Conservation (phyloP, 1,140 invertebrate species). For the Monomorium pharaonis region DNA sequence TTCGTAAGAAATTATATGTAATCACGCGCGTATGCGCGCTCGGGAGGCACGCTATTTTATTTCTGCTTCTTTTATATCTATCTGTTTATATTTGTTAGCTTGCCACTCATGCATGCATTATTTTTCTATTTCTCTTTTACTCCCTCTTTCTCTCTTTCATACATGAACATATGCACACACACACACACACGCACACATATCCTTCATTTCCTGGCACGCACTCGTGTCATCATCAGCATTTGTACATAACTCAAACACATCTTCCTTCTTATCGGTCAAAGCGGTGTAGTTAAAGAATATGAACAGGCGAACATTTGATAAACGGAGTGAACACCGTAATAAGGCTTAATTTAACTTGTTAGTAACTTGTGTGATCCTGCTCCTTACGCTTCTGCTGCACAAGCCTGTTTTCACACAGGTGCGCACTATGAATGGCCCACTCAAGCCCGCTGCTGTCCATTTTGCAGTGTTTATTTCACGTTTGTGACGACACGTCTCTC, state of each 20-base stretch:
- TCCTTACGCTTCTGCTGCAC: slow-evolving; percentile 25
- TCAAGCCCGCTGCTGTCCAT: slow-evolving; percentile 41
- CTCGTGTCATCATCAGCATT: slow-evolving; percentile 60
- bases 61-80: slow-evolving; percentile 15
- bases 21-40: slow-evolving; percentile 29
- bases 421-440: slow-evolving; percentile 38
- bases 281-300: slow-evolving; percentile 71
- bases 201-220: slow-evolving; percentile 25
- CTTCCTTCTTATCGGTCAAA: slow-evolving; percentile 55
- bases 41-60: slow-evolving; percentile 32
- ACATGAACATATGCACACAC: background rate
- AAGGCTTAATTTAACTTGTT: slow-evolving; percentile 75
- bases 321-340: slow-evolving; percentile 73
- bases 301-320: slow-evolving; percentile 72
- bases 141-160: slow-evolving; percentile 2
- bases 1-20: slow-evolving; percentile 45
- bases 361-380: slow-evolving; percentile 70
- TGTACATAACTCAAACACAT: slow-evolving; percentile 55
- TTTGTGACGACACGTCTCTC: slow-evolving; percentile 41
- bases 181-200: background rate
- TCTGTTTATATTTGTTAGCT: slow-evolving; percentile 34
- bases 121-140: background rate
- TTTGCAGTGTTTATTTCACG: slow-evolving; percentile 35
- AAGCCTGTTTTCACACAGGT: slow-evolving; percentile 34
- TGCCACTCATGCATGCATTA: slow-evolving; percentile 36